Conservation (phyloP, 2,113 vertebrate species). For the Hippocampus comes region DNA sequence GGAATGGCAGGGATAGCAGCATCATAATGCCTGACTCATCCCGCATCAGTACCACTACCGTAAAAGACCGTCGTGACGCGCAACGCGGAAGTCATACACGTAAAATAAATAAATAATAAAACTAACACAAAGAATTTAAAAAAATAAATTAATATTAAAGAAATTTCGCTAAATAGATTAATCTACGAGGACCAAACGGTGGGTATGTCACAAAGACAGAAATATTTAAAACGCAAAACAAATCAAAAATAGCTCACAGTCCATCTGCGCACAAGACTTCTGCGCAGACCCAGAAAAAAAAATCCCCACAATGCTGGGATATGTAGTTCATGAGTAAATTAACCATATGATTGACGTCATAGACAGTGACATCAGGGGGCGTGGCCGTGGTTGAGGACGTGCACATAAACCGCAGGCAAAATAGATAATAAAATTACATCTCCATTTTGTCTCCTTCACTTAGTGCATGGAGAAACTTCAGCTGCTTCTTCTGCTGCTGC, state of each 20-base stretch:
- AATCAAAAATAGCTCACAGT: background rate
- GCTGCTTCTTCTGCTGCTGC: background rate
- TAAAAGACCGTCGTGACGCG: conserved; percentile 66
- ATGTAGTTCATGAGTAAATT: conserved; percentile 18
- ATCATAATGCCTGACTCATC: conserved; percentile 89
- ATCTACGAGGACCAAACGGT: too few relatives aligned
- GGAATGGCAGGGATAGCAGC: conserved; percentile 83
- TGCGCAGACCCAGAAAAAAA: background rate
- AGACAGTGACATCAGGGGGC: background rate
- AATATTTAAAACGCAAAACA: background rate
- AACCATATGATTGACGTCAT: background rate
- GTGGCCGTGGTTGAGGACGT: background rate
- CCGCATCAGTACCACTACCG: conserved; percentile 81
- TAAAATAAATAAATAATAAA: too few relatives aligned
- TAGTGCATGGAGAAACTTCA: background rate
- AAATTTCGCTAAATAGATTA: too few relatives aligned
- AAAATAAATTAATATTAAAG: too few relatives aligned
- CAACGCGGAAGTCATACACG: conserved; percentile 10
- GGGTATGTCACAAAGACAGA: background rate
- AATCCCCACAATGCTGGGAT: conserved; percentile 6
- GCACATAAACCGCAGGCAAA: conserved; percentile 26
- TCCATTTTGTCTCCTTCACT: background rate
- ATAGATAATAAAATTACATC: conserved; percentile 5
- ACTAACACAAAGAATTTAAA: too few relatives aligned
- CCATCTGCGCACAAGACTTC: background rate